phyloP scores from a whole-genome alignment of 1,140 invertebrate genomes.

The Steinernema khuongi region DNA sequence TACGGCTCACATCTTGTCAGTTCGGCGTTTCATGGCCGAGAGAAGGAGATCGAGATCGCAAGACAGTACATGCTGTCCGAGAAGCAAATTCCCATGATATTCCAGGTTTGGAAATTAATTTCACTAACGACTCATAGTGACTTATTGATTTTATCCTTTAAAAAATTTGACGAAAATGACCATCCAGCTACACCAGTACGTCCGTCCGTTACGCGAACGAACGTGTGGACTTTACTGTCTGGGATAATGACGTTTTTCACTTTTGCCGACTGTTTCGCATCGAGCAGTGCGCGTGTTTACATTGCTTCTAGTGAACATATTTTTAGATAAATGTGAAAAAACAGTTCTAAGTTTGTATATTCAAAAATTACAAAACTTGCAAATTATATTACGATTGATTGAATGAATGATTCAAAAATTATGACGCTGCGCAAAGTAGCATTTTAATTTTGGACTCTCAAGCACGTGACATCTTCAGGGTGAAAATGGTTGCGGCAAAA shows the following conservation, averaged over 20 bases:
- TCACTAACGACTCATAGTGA: neutral
- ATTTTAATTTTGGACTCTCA: neutral
- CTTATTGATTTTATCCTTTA: no score
- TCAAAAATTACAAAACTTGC: neutral
- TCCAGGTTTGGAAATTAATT: slow-evolving; percentile 20
- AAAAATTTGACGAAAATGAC: neutral
- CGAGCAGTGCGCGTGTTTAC: neutral
- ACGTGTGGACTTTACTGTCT: no score
- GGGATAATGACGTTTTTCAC: no score
- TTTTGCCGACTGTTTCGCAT: no score
- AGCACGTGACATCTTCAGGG: no score
- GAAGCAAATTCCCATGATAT: slow-evolving; percentile 48
- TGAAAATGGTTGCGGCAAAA: slow-evolving; percentile 93
- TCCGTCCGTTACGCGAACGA: no score
- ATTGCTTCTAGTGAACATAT: neutral
- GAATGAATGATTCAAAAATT: slow-evolving; percentile 24
- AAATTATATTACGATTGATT: slow-evolving; percentile 19
- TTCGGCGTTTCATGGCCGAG: slow-evolving; percentile 81
- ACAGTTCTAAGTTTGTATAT: neutral
- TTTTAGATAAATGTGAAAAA: neutral
- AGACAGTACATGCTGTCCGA: slow-evolving; percentile 78
- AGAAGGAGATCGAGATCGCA: slow-evolving; percentile 76
- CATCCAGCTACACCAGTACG: no score
- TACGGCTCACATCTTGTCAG: slow-evolving; percentile 92
- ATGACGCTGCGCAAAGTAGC: slow-evolving; percentile 6